Conservation (phyloP, 2,113 vertebrate species). For the Vicugna pacos region DNA sequence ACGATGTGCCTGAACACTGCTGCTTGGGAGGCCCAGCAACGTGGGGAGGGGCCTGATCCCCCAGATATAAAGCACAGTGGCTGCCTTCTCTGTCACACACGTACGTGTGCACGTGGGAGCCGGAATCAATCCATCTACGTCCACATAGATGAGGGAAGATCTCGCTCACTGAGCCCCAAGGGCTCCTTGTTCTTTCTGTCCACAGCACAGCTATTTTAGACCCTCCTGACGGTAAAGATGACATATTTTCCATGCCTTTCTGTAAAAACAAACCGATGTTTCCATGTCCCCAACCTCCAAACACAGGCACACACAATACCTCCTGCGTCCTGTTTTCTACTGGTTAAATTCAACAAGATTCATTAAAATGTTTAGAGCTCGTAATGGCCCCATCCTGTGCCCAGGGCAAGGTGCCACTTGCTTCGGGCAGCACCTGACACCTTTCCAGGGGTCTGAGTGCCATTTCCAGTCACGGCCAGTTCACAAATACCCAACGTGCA, state of each 20-base stretch:
- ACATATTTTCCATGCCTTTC: background rate
- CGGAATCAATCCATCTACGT: no score
- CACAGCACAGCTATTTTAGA: background rate
- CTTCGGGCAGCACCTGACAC: background rate
- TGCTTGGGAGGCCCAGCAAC: background rate
- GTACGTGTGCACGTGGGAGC: fast-evolving
- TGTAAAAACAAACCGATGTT: background rate
- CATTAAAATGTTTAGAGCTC: background rate
- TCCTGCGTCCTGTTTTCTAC: background rate
- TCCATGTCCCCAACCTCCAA: background rate
- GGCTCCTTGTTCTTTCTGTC: background rate
- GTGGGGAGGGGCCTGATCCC: background rate
- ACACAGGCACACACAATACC: background rate
- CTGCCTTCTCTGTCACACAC: background rate
- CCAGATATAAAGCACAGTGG: background rate
- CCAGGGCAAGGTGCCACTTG: background rate
- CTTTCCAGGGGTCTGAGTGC: background rate
- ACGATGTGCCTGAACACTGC: fast-evolving
- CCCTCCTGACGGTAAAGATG: background rate
- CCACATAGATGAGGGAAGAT: background rate
- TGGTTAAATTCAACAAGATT: background rate
- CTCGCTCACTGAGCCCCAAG: background rate
- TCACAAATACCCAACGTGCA: background rate
- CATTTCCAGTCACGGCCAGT: background rate
- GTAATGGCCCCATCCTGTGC: background rate